A percentile compares a stretch with the other conserved stretches of the same genome.
Conservation (phyloP, 1,140 invertebrate genomes). For the Brachionus angularis region DNA sequence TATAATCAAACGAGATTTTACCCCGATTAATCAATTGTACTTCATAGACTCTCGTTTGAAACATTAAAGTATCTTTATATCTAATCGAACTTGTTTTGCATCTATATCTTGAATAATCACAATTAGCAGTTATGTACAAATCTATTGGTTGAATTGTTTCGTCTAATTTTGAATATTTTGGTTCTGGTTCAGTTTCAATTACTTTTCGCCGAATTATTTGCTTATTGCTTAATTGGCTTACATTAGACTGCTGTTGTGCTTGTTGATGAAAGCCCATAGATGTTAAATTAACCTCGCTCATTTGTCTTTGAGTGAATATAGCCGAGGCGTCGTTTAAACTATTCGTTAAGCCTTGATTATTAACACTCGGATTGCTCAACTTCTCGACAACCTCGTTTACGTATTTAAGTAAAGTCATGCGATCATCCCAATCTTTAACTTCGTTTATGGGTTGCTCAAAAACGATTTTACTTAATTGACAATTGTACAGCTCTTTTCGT, state of each 20-base stretch:
- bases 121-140: slow-evolving; percentile 51
- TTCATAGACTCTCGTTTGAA: slow-evolving; percentile 56
- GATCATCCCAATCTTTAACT: slow-evolving; percentile 57
- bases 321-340: not conserved
- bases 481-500: slow-evolving; percentile 49
- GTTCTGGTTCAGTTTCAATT: slow-evolving; percentile 56
- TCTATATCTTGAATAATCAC: slow-evolving; percentile 54
- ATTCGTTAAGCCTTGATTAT: not conserved
- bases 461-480: slow-evolving; percentile 53
- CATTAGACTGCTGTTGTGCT: slow-evolving; percentile 7
- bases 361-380: not conserved
- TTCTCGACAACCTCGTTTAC: slow-evolving; percentile 48
- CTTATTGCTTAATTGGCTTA: slow-evolving; percentile 46
- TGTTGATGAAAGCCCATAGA: not conserved
- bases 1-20: slow-evolving; percentile 53
- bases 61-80: slow-evolving; percentile 57
- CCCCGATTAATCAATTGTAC: slow-evolving; percentile 53
- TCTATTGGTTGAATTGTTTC: slow-evolving; percentile 49
- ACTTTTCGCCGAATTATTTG: slow-evolving; percentile 50
- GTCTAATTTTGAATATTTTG: slow-evolving; percentile 51
- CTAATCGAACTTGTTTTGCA: slow-evolving; percentile 51
- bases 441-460: slow-evolving; percentile 54
- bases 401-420: slow-evolving; percentile 55
- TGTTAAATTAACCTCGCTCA: slow-evolving; percentile 16
- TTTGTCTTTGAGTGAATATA: slow-evolving; percentile 21